Conservation (phyloP, 2,888 invertebrate genomes). For the Rhorus exstirpatorius region DNA sequence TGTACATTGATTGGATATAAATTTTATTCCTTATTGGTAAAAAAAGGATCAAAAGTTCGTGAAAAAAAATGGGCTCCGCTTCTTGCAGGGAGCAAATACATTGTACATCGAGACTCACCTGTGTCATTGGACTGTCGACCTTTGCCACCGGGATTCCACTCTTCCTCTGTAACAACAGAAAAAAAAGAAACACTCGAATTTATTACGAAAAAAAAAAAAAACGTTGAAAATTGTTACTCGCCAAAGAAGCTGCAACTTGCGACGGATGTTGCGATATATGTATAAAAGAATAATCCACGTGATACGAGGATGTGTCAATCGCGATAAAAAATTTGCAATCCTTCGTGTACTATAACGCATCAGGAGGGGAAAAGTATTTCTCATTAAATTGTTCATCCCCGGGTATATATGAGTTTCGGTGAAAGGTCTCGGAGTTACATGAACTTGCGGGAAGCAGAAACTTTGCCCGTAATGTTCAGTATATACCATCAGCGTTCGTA, state of each 20-base stretch:
- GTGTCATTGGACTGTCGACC: constrained; percentile 84
- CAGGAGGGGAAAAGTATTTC: background rate
- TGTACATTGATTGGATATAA: too few relatives aligned
- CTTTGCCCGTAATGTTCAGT: constrained; percentile 40
- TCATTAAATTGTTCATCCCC: background rate
- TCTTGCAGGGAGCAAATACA: background rate
- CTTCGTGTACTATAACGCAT: background rate
- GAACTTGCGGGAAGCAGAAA: constrained; percentile 23
- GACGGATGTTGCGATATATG: too few relatives aligned
- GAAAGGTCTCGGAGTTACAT: constrained; percentile 3
- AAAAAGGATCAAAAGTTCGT: too few relatives aligned
- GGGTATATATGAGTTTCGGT: constrained; percentile 20
- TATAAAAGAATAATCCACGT: background rate
- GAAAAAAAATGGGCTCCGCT: too few relatives aligned
- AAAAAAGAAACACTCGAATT: background rate
- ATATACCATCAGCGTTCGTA: constrained; percentile 10
- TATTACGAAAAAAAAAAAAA: too few relatives aligned
- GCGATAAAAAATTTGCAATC: background rate
- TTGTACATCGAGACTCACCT: constrained; percentile 77
- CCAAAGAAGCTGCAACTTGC: too few relatives aligned
- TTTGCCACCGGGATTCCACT: constrained; percentile 89
- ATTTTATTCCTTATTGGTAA: too few relatives aligned
- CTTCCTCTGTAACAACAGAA: constrained; percentile 87
- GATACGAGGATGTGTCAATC: background rate
- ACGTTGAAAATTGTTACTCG: too few relatives aligned